A percentile compares a stretch with the other conserved stretches of the same genome.
Conservation (phyloP, 1,140 invertebrate species). For the Brachionus calyciflorus region DNA sequence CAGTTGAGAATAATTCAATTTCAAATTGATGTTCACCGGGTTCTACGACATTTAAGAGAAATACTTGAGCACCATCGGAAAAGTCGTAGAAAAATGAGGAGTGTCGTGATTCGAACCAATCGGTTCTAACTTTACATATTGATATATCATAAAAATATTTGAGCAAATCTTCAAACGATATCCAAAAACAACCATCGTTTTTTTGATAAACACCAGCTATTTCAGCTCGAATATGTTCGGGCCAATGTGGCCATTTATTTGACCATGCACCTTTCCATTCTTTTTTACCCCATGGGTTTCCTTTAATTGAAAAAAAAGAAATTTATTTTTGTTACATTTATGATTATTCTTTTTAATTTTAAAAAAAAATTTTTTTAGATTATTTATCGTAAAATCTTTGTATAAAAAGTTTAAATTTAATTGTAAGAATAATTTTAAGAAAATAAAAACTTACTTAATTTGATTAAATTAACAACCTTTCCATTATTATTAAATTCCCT, state of each 20-base stretch:
- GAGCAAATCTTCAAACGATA: conserved; percentile 22
- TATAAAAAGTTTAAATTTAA: too few species aligned
- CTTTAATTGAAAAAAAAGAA: neutral
- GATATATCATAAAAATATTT: conserved; percentile 46
- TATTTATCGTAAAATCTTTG: too few species aligned
- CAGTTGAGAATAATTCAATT: conserved; percentile 31
- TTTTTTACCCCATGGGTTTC: conserved; percentile 46
- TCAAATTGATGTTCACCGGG: conserved; percentile 10
- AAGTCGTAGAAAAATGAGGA: conserved; percentile 36
- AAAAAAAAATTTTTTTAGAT: neutral
- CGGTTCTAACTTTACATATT: conserved; percentile 45
- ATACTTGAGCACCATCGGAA: conserved; percentile 6
- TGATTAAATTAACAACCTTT: conserved; percentile 50
- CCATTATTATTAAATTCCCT: neutral
- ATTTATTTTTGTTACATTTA: neutral
- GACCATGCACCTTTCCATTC: conserved; percentile 46
- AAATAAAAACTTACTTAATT: neutral
- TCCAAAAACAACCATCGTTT: conserved; percentile 44
- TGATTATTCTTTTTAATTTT: neutral
- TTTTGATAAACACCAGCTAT: conserved; percentile 22
- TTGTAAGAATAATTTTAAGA: neutral
- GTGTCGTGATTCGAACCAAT: conserved; percentile 46
- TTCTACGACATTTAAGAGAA: conserved; percentile 6
- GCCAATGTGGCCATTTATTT: conserved; percentile 44
- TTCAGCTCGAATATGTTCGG: conserved; percentile 10